A percentile compares a stretch with the other conserved stretches of the same genome.
Evolutionary conservation across 2,113 vertebrate species (phyloP).

Genomic region (Cheilinus undulatus): DNA sequence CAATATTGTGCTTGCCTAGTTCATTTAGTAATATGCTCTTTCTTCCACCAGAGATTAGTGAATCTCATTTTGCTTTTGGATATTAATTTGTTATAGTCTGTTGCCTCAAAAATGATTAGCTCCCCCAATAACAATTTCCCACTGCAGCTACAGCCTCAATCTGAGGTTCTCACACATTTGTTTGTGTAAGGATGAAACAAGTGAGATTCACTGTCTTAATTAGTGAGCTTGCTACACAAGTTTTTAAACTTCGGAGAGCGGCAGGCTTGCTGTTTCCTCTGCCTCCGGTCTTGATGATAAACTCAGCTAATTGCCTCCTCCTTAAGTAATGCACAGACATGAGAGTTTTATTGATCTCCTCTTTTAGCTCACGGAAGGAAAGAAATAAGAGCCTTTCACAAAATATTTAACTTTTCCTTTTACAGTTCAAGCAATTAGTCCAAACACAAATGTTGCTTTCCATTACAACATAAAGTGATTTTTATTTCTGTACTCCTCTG

Average conservation of each 20-base stretch:
- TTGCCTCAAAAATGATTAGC: neutral
- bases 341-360: conserved; percentile 5
- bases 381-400: conserved; percentile 2
- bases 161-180: neutral
- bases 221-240: neutral
- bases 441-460: neutral
- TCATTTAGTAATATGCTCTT: neutral
- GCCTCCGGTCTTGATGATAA: conserved; percentile 6
- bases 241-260: conserved; percentile 1
- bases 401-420: conserved; percentile 31
- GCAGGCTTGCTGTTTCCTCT: neutral
- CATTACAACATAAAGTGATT: neutral
- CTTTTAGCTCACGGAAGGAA: conserved; percentile 8
- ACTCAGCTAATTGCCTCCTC: conserved; percentile 7
- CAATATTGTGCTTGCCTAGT: no score
- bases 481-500: neutral
- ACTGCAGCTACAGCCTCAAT: neutral
- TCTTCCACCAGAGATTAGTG: neutral
- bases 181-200: neutral
- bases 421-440: conserved; percentile 5
- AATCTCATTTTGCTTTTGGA: neutral
- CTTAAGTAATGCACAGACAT: neutral
- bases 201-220: conserved; percentile 14
- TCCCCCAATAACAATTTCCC: neutral
- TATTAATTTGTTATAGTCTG: neutral